Evolutionary conservation across 2,888 invertebrate species (phyloP).

Genomic region (Sarcophaga carnaria): DNA sequence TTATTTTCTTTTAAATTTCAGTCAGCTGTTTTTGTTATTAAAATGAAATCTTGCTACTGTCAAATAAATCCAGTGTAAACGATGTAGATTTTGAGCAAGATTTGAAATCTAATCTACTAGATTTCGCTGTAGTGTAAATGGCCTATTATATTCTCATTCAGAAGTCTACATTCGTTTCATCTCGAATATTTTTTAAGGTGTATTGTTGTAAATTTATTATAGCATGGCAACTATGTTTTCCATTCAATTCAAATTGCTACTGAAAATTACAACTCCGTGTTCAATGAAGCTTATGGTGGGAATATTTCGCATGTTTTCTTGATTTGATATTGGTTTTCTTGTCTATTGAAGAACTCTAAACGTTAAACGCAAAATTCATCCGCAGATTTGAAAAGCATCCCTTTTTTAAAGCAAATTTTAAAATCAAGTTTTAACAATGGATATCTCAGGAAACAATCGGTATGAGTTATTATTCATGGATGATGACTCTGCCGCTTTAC

Average conservation of each 20-base stretch:
- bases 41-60: no score
- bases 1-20: no score
- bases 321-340: conserved; percentile 38
- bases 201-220: no score
- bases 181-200: no score
- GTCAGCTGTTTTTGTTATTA: no score
- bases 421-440: conserved; percentile 72
- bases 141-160: no score
- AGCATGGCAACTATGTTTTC: no score
- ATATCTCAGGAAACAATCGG: conserved; percentile 79
- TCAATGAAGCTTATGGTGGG: conserved; percentile 3
- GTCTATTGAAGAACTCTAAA: neutral
- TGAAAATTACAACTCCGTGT: conserved; percentile 1
- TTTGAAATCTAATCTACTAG: no score
- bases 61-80: no score
- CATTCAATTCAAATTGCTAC: neutral
- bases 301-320: conserved; percentile 45
- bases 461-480: conserved; percentile 80
- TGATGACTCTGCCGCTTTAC: conserved; percentile 73
- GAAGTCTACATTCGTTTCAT: no score
- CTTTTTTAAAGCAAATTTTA: neutral
- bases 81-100: no score
- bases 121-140: no score
- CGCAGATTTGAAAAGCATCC: conserved; percentile 28
- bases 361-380: conserved; percentile 14